Conservation (phyloP, 2,888 invertebrate genomes). For the Sarcophaga variegata region DNA sequence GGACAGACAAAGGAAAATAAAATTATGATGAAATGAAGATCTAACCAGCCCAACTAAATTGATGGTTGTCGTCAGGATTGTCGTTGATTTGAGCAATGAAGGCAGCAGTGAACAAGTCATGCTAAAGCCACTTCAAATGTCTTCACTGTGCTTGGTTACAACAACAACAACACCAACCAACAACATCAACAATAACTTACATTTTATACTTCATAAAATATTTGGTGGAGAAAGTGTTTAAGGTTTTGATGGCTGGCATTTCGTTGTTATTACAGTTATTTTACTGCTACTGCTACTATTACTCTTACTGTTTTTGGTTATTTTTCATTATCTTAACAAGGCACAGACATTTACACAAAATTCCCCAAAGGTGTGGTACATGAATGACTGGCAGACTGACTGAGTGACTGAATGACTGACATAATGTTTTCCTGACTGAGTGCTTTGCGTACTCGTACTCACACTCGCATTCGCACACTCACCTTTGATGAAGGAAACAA, state of each 20-base stretch:
- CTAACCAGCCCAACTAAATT: constrained; percentile 8
- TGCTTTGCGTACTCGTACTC: neutral
- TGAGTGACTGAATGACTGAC: constrained; percentile 1
- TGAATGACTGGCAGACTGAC: neutral
- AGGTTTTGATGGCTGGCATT: neutral
- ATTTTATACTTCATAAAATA: neutral
- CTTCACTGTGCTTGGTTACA: neutral
- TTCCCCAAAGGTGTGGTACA: constrained; percentile 46
- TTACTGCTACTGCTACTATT: neutral
- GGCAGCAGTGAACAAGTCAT: constrained; percentile 28
- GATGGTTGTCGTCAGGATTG: constrained; percentile 41
- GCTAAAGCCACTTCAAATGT: constrained; percentile 31
- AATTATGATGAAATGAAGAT: constrained; percentile 43
- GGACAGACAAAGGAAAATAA: constrained; percentile 34
- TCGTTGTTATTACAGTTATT: neutral
- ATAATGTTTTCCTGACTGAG: too few species aligned
- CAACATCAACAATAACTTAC: too few species aligned
- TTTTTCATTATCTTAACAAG: constrained; percentile 39
- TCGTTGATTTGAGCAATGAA: constrained; percentile 31
- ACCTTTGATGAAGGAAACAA: constrained; percentile 4
- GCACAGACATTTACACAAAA: constrained; percentile 31
- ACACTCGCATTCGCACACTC: too few species aligned
- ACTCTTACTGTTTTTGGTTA: neutral
- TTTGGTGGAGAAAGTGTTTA: neutral
- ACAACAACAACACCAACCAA: neutral